These are phyloP conservation scores for Poeciliopsis paucimaculata DNA, from an alignment of 2,797 vertebrate genomes.

Conservation along the genomic window DNA sequence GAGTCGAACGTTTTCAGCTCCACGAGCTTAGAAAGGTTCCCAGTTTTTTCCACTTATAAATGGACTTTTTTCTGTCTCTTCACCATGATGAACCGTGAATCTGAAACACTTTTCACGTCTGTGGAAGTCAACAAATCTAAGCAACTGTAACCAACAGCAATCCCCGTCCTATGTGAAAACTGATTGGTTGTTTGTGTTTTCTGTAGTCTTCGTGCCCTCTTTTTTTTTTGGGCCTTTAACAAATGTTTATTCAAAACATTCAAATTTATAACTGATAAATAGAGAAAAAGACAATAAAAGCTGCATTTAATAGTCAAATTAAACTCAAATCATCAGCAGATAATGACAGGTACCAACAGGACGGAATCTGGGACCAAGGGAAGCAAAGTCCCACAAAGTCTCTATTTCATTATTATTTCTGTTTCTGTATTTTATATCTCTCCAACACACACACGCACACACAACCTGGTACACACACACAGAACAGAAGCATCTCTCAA, in stretches of 20 bases:
- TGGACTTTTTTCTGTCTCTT: neutral
- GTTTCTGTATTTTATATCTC: constrained; percentile 38
- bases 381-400: neutral
- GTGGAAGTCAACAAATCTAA: neutral
- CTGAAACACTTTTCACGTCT: too few relatives aligned
- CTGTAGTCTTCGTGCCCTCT: neutral
- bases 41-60: too few relatives aligned
- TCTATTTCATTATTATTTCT: constrained; percentile 42
- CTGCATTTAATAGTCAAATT: too few relatives aligned
- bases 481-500: constrained; percentile 70
- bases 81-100: neutral
- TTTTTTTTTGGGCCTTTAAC: neutral
- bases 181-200: neutral
- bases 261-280: neutral
- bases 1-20: too few relatives aligned
- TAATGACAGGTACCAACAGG: neutral
- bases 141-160: neutral
- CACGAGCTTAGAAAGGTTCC: too few relatives aligned
- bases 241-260: neutral
- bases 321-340: neutral
- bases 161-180: neutral
- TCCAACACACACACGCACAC: neutral
- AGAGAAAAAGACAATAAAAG: neutral
- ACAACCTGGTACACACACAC: constrained; percentile 15
- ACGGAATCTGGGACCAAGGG: neutral